Evolutionary conservation across 30 jellyfish, hydroid and myxozoan genomes (phyloP).

Genomic region (Pseudorhiza aurosa): DNA sequence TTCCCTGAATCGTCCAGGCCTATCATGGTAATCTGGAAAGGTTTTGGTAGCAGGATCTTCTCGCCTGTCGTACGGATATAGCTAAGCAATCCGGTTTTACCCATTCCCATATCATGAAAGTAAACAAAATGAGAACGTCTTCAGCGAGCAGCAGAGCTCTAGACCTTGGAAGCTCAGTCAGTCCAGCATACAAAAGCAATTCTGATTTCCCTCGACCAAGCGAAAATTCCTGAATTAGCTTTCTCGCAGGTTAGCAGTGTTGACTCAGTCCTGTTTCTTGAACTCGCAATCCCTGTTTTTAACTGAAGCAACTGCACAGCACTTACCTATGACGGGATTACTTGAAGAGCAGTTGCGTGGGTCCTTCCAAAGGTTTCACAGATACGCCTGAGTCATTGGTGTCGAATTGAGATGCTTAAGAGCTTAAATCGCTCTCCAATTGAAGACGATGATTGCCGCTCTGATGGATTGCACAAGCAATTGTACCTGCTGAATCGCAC

Average conservation of each 20-base stretch:
- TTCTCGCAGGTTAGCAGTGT: not conserved
- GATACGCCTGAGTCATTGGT: too few species aligned
- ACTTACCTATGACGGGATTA: too few species aligned
- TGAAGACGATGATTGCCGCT: too few species aligned
- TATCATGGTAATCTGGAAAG: slow-evolving; percentile 78
- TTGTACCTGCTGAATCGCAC: too few species aligned
- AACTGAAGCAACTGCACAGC: too few species aligned
- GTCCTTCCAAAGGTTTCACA: too few species aligned
- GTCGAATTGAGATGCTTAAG: too few species aligned
- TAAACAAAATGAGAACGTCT: not conserved
- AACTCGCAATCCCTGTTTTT: too few species aligned
- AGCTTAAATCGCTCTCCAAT: too few species aligned
- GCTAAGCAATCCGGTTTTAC: slow-evolving; percentile 58
- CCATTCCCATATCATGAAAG: slow-evolving; percentile 55
- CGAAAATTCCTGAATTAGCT: not conserved
- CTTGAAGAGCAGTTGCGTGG: too few species aligned
- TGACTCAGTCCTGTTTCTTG: not conserved
- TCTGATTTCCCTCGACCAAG: not conserved
- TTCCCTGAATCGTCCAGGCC: slow-evolving; percentile 93
- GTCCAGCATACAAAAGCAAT: not conserved
- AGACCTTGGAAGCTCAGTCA: not conserved
- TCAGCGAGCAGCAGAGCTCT: not conserved
- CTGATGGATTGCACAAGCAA: too few species aligned
- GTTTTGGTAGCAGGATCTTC: slow-evolving; percentile 51
- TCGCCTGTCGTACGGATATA: slow-evolving; percentile 72